These are phyloP conservation scores for Acanthosoma haemorrhoidale DNA, from an alignment of 2,888 invertebrate species.

Conservation along the genomic window DNA sequence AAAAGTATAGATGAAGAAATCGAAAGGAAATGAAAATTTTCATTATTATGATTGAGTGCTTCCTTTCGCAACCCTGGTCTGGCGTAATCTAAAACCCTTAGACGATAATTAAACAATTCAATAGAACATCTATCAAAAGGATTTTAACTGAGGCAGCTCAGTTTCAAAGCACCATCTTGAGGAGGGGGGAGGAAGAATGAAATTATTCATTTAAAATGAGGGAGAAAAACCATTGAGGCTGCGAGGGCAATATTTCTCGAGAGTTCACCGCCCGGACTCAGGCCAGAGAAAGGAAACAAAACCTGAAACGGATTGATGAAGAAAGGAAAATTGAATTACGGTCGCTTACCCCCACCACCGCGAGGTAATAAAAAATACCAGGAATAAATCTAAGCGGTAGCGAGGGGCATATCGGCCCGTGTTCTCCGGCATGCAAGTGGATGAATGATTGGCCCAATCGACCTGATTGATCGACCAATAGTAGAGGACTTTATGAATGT, in stretches of 20 bases:
- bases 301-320: background rate
- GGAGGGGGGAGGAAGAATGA: background rate
- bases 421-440: background rate
- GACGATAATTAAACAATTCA: constrained; percentile 14
- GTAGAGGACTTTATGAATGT: background rate
- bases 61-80: background rate
- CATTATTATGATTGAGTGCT: constrained; percentile 3
- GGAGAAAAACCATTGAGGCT: constrained; percentile 11
- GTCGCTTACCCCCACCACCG: background rate
- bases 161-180: background rate
- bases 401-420: no score
- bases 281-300: background rate
- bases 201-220: constrained; percentile 12
- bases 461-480: background rate
- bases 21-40: background rate
- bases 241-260: background rate
- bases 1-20: no score
- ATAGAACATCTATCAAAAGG: constrained; percentile 14
- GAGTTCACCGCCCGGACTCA: no score
- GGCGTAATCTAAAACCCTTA: constrained; percentile 10
- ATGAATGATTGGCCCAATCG: background rate
- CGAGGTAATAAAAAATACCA: background rate
- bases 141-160: no score
- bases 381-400: background rate
- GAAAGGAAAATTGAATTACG: background rate